phyloP scores from a whole-genome alignment of 2,797 vertebrate species.

The Alouatta caraya region DNA sequence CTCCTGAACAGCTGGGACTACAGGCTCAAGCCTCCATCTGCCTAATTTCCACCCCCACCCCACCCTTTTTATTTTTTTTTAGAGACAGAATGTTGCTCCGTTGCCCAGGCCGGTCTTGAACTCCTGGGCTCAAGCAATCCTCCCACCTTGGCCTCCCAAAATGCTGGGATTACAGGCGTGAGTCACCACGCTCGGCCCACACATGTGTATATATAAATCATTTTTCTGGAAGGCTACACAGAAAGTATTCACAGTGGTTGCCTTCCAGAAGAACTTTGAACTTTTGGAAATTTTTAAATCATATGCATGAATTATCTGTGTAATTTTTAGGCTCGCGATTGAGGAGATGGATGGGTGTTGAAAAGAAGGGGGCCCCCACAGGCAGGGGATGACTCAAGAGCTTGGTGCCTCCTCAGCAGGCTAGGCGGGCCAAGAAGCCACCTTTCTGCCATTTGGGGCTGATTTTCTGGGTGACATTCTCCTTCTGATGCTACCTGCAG shows the following conservation, averaged over 20 bases:
- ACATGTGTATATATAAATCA: background rate
- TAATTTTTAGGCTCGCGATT: background rate
- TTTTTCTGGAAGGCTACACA: background rate
- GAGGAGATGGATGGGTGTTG: background rate
- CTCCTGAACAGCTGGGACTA: background rate
- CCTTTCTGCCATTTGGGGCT: background rate
- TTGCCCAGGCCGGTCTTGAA: background rate
- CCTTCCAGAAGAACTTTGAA: background rate
- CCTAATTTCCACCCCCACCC: background rate
- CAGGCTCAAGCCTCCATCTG: background rate
- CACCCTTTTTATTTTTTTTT: background rate
- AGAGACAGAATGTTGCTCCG: background rate
- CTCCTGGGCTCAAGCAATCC: background rate
- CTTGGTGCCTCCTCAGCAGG: rapidly evolving
- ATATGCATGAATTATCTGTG: background rate
- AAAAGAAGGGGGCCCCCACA: no score
- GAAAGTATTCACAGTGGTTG: background rate
- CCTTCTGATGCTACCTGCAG: background rate
- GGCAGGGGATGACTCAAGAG: rapidly evolving
- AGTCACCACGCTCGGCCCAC: background rate
- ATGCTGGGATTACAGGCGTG: background rate
- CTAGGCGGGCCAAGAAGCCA: background rate
- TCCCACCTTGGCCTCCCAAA: background rate
- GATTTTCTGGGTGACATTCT: background rate
- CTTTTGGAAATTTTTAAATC: background rate